phyloP scores from a whole-genome alignment of 2,888 invertebrate species.

The Amphipoea lucens region DNA sequence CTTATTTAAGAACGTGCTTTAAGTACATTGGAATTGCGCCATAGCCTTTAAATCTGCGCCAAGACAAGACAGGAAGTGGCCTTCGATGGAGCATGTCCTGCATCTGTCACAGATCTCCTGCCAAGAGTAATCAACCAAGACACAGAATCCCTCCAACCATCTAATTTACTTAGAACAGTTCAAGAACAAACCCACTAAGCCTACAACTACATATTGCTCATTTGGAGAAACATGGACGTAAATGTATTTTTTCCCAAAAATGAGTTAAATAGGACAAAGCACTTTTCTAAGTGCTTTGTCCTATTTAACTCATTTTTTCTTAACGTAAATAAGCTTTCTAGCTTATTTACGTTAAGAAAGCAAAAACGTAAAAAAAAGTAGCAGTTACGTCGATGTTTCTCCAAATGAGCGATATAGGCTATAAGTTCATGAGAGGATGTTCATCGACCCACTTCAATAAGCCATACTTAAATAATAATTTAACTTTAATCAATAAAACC shows the following conservation, averaged over 20 bases:
- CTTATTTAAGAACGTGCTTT: not conserved
- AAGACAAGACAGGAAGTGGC: not conserved
- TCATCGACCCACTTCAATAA: not conserved
- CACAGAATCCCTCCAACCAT: not conserved
- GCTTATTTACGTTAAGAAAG: no score
- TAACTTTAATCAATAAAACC: not conserved
- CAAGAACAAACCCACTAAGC: not conserved
- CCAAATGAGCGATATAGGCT: no score
- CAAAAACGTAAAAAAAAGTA: no score
- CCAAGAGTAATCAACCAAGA: constrained; percentile 7
- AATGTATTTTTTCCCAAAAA: no score
- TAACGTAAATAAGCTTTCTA: no score
- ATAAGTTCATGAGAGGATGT: not conserved
- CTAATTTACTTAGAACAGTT: not conserved
- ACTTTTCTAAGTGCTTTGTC: no score
- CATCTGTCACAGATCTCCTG: not conserved
- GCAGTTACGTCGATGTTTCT: no score
- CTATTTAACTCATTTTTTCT: no score
- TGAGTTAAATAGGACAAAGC: no score
- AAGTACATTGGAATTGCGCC: not conserved
- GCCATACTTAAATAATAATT: not conserved
- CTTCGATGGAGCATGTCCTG: not conserved
- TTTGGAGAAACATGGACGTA: no score
- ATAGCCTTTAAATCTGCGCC: not conserved
- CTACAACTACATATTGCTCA: no score